Conservation (phyloP, 2,797 vertebrate species). For the Megaceryle alcyon region DNA sequence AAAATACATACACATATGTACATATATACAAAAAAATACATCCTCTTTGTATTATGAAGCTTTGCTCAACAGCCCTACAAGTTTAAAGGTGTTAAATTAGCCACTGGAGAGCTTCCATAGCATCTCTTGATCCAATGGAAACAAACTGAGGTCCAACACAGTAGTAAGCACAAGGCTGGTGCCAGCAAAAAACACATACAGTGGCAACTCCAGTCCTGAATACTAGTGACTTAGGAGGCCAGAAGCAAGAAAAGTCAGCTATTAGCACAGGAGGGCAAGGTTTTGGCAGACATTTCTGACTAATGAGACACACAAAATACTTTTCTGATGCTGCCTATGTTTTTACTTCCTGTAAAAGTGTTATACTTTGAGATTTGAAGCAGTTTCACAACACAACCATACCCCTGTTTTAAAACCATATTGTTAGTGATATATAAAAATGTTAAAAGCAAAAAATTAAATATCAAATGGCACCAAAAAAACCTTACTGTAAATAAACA, state of each 20-base stretch:
- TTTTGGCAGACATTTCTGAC: slow-evolving; percentile 22
- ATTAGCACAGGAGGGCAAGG: slow-evolving; percentile 11
- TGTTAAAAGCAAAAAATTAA: background rate
- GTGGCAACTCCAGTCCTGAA: background rate
- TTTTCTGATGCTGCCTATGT: background rate
- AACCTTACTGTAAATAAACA: background rate
- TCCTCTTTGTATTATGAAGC: background rate
- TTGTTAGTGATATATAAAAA: background rate
- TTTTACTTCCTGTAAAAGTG: slow-evolving; percentile 17
- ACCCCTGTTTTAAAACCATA: background rate
- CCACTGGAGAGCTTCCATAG: background rate
- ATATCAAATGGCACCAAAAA: background rate
- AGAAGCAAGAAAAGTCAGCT: background rate
- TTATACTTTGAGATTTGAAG: background rate
- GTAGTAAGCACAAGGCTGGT: background rate
- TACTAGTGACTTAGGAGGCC: background rate
- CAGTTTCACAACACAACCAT: background rate
- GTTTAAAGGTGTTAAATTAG: slow-evolving; percentile 23
- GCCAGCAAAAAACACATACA: background rate
- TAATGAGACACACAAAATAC: slow-evolving; percentile 28
- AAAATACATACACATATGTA: background rate
- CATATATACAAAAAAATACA: background rate
- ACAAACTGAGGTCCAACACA: background rate
- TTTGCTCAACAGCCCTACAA: background rate
- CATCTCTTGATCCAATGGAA: slow-evolving; percentile 10